phyloP scores from a whole-genome alignment of 2,888 invertebrate species.

The Hypomecis punctinalis region DNA sequence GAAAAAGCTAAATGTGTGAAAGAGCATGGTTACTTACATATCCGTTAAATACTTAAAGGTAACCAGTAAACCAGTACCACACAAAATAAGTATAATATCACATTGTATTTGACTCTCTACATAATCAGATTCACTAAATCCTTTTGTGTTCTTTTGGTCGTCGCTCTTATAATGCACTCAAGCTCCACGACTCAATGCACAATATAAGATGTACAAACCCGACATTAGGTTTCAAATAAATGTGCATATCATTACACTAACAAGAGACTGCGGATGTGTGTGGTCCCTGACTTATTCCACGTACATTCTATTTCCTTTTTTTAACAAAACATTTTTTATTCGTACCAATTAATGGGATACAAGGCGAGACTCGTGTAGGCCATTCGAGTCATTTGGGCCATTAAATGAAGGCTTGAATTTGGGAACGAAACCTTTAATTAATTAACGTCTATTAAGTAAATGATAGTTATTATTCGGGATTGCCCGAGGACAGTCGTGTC shows the following conservation, averaged over 20 bases:
- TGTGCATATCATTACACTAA: slow-evolving; percentile 82
- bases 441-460: slow-evolving; percentile 74
- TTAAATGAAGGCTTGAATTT: slow-evolving; percentile 71
- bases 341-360: slow-evolving; percentile 73
- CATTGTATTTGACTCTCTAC: background rate
- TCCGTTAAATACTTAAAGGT: too few relatives aligned
- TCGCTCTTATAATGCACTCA: slow-evolving; percentile 31
- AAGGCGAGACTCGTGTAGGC: slow-evolving; percentile 66
- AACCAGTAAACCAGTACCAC: background rate
- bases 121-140: slow-evolving; percentile 16
- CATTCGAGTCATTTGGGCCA: slow-evolving; percentile 71
- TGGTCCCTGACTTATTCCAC: slow-evolving; percentile 72
- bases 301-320: slow-evolving; percentile 59
- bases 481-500: slow-evolving; percentile 52
- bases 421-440: slow-evolving; percentile 71
- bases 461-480: slow-evolving; percentile 66
- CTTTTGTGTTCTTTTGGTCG: slow-evolving; percentile 13
- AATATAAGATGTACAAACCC: slow-evolving; percentile 44
- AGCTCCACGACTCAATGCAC: slow-evolving; percentile 36
- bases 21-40: too few relatives aligned
- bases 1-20: too few relatives aligned
- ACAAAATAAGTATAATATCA: background rate
- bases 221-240: slow-evolving; percentile 74
- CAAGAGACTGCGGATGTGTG: slow-evolving; percentile 73
- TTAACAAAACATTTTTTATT: slow-evolving; percentile 64